Base-by-base conservation (phyloP, 2,797 vertebrate species). In the Orestias chungarensis region DNA sequence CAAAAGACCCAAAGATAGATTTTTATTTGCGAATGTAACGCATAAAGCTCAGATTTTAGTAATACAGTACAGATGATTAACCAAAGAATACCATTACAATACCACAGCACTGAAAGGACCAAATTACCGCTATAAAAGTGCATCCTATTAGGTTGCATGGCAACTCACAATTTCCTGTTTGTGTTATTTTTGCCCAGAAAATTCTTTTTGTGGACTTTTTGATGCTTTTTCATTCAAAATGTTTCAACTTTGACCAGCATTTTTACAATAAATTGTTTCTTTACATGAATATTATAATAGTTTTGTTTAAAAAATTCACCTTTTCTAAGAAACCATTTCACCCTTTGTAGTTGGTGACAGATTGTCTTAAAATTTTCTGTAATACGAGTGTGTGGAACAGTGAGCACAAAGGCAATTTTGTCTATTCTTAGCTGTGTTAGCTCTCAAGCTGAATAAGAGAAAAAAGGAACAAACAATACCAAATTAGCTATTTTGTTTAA, bases 81-180 rank as follows among this genome's bases (percentile, higher is more conserved):
- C 23, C 8, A 67, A 17, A 47, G 31, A 44, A 27, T n/a, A 8
- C 17, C 18, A 54, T 50, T 61, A 25, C 23, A 3, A 42, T 35
- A 29, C n/a, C 27, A 46, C 8, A 25, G 55, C 29, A 50, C 18
- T 23, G 73, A 82, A 72, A 71, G 3, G n/a, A 81, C 47, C 38
- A 81, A 76, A 84, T 78, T 29, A 52, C 50, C 66, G 49, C 75
- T 40, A 69, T 43, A 74, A 72, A 81, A 85, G 79, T 71, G 25
- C 68, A 25, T 81, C 70, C 54, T 52, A 68, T 78, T 76, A 74
- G 70, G 86, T 81, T 75, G 82, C 85, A 80, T 84, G 81, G 82
- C 84, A 83, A 86, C 80, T 40, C 75, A 62, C 38, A 62, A 62
- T 57, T 65, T 70, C 64, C 67, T 68, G 55, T 78, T 81, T 57